Evolutionary conservation across 2,113 vertebrate genomes (phyloP).

Genomic region (Grammomys dolichurus): DNA sequence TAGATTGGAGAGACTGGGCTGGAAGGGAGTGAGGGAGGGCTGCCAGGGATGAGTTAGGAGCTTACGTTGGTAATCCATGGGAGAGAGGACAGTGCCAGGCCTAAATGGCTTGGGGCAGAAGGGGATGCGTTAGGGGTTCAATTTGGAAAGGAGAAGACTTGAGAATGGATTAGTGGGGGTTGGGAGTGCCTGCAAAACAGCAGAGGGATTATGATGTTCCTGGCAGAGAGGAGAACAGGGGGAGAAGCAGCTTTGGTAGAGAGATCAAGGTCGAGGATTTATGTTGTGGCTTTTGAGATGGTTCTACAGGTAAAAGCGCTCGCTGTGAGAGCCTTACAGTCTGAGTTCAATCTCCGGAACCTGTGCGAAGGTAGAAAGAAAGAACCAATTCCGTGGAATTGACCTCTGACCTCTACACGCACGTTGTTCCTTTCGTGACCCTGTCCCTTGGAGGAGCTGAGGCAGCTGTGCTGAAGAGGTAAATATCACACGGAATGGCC

Average conservation of each 20-base stretch:
- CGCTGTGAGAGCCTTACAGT: no score
- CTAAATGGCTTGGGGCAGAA: not conserved
- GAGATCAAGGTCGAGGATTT: constrained; percentile 24
- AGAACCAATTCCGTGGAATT: not conserved
- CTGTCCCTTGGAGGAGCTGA: not conserved
- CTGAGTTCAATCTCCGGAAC: not conserved
- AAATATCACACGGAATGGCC: not conserved
- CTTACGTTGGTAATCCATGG: constrained; percentile 9
- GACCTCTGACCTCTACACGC: not conserved
- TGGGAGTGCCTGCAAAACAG: not conserved
- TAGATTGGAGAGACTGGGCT: constrained; percentile 19
- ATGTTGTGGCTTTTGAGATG: not conserved
- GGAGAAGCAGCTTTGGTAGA: not conserved
- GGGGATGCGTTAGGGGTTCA: not conserved
- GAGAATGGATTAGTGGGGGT: not conserved
- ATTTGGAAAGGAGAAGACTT: not conserved
- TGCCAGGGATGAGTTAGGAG: not conserved
- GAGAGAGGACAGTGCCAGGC: not conserved
- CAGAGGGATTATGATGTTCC: not conserved
- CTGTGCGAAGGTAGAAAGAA: not conserved
- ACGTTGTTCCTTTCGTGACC: not conserved
- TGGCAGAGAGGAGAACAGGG: not conserved
- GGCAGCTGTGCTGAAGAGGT: not conserved
- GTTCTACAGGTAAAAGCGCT: not conserved
- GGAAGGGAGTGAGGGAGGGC: not conserved